phyloP scores from a whole-genome alignment of 2,888 invertebrate species.

The Epirrita christyi region DNA sequence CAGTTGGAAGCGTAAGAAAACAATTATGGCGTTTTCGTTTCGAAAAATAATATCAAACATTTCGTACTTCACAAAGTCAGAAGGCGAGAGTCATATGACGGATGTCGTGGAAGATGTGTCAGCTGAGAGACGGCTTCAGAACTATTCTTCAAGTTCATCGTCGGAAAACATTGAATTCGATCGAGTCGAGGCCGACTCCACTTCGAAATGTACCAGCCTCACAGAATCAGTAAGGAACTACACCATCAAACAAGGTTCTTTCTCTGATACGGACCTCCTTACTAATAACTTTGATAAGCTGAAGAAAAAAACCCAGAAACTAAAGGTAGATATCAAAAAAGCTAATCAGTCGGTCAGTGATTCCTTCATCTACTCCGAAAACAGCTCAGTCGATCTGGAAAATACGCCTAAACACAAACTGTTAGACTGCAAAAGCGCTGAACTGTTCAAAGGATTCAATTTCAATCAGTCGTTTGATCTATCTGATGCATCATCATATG shows the following conservation, averaged over 20 bases:
- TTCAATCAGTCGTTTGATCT: conserved; percentile 70
- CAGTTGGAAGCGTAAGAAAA: conserved; percentile 3
- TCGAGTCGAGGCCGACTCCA: conserved; percentile 66
- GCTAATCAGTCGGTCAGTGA: conserved; percentile 63
- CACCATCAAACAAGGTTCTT: conserved; percentile 60
- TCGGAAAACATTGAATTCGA: conserved; percentile 51
- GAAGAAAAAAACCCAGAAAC: conserved; percentile 58
- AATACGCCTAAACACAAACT: conserved; percentile 75
- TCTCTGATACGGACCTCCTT: conserved; percentile 72
- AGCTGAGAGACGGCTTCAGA: conserved; percentile 11
- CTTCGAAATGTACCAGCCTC: conserved; percentile 57
- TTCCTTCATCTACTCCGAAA: conserved; percentile 43
- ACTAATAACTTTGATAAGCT: conserved; percentile 43
- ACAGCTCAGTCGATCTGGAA: conserved; percentile 53
- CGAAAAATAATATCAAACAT: conserved; percentile 77
- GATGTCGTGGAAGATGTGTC: background rate
- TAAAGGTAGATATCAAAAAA: conserved; percentile 69
- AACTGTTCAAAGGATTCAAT: conserved; percentile 67
- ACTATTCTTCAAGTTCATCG: conserved; percentile 20
- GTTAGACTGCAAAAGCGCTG: conserved; percentile 61
- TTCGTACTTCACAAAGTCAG: conserved; percentile 71
- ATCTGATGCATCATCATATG: conserved; percentile 56
- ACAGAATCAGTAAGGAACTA: conserved; percentile 60
- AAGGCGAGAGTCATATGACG: conserved; percentile 36
- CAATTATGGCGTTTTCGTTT: conserved; percentile 75